Conservation (phyloP, 2,113 vertebrate species). For the Tapirus terrestris region DNA sequence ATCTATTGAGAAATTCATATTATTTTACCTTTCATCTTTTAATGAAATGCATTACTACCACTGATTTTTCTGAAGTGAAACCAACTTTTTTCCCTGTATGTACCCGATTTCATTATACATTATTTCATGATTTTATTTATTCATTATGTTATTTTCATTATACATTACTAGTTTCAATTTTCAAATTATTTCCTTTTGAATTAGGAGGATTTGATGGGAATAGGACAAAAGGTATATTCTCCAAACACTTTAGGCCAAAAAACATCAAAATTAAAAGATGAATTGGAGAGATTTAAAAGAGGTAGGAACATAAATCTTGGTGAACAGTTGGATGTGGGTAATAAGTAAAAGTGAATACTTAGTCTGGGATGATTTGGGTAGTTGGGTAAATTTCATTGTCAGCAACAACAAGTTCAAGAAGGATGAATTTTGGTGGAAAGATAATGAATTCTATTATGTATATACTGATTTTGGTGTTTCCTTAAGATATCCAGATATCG, state of each 20-base stretch:
- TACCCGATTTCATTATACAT: background rate
- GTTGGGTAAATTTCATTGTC: background rate
- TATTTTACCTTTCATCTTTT: slow-evolving; percentile 1
- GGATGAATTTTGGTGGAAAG: background rate
- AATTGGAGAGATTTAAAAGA: background rate
- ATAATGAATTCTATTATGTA: background rate
- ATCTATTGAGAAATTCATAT: background rate
- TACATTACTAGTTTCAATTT: background rate
- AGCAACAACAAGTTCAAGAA: background rate
- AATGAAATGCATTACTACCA: background rate
- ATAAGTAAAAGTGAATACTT: background rate
- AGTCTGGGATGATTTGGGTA: background rate
- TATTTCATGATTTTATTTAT: background rate
- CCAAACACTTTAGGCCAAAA: background rate
- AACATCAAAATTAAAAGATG: background rate
- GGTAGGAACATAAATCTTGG: background rate
- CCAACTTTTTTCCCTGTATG: background rate
- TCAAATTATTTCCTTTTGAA: background rate
- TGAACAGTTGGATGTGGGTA: background rate
- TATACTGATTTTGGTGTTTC: background rate
- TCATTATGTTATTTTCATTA: background rate
- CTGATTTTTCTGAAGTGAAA: background rate
- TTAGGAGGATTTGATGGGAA: background rate
- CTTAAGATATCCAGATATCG: background rate
- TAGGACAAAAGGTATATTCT: background rate